Conservation (phyloP, 1,140 invertebrate species). For the Pectinophora gossypiella region DNA sequence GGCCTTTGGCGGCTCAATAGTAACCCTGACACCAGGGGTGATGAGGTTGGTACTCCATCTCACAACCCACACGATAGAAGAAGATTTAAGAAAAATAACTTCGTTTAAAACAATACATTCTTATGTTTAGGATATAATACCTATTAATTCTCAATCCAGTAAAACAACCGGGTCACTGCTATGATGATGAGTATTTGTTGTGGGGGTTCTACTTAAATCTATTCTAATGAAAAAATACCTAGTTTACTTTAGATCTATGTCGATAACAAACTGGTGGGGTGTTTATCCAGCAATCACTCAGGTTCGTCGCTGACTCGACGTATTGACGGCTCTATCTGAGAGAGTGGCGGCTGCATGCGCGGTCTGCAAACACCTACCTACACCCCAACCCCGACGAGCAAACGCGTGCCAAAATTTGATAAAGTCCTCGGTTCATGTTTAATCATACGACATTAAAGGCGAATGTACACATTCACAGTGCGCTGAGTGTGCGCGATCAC, state of each 20-base stretch:
- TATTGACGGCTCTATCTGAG: constrained; percentile 55
- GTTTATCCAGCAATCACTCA: constrained; percentile 54
- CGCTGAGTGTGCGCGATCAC: constrained; percentile 27
- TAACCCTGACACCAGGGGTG: no score
- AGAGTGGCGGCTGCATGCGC: constrained; percentile 32
- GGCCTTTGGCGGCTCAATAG: no score
- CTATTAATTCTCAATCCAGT: no score
- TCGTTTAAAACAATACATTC: no score
- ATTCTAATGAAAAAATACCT: no score
- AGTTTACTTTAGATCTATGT: constrained; percentile 16
- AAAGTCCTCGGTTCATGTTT: constrained; percentile 59
- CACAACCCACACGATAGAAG: no score
- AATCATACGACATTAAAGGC: constrained; percentile 57
- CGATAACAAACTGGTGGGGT: constrained; percentile 15
- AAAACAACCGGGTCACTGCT: no score
- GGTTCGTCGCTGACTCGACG: constrained; percentile 38
- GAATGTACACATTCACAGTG: constrained; percentile 40
- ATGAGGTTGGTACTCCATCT: no score
- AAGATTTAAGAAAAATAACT: no score
- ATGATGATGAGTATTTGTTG: no score
- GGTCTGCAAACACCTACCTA: constrained; percentile 46
- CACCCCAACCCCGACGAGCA: constrained; percentile 31
- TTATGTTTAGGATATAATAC: no score
- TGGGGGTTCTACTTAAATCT: no score
- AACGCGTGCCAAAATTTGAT: constrained; percentile 67